Evolutionary conservation across 2,797 vertebrate species (phyloP), one percentile per base, ranked within the genome.

Genomic region (Ammospiza maritima): DNA sequence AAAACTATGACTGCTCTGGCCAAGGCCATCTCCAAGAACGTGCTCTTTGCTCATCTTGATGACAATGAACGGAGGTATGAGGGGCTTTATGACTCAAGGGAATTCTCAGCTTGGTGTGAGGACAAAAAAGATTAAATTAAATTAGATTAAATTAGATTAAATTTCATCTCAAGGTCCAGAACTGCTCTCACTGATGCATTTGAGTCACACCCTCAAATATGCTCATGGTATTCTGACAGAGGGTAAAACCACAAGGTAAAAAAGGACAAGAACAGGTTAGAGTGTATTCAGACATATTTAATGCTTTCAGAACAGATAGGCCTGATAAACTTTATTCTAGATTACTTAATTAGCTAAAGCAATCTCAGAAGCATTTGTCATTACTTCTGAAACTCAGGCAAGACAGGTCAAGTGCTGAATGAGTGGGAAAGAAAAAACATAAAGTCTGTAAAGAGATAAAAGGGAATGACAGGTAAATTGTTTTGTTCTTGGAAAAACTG

Each of bases 1-100:
- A 99, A 99, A 98, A 99, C 99, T 18, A 99, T 99, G 99, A 99
- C 99, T 1, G 99, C 99, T 17, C 96, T 99, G 98, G 99, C 99
- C 66, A 99, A 98, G 94, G 99, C 99, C 94, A 99, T 99, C 93
- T 99, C 99, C 93, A 99, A 98, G 98, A 99, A 99, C 1, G 99
- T 99, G 95, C 98, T 99, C 67, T 99, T 99, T 67, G 98, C 99
- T 92, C 99, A 99, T 93, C 98, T 99, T 84, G 99, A 99, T 67
- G 99, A 99, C 98, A 99, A 99, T 6, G 99, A 99, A 97, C 98
- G 99, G 94, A 99, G 99, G 99, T 99, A 98, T 67, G 97, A 78
- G 25, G n/a, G 45, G 7, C 44, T 94, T 72, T 67, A 10, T 85
- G 40, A 44, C 42, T 47, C 69, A 73, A 73, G 74, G 50, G 32